A percentile compares a stretch with the other conserved stretches of the same genome.
Evolutionary conservation across 2,888 invertebrate genomes (phyloP).

Genomic region (Rhyacophila evoluta): DNA sequence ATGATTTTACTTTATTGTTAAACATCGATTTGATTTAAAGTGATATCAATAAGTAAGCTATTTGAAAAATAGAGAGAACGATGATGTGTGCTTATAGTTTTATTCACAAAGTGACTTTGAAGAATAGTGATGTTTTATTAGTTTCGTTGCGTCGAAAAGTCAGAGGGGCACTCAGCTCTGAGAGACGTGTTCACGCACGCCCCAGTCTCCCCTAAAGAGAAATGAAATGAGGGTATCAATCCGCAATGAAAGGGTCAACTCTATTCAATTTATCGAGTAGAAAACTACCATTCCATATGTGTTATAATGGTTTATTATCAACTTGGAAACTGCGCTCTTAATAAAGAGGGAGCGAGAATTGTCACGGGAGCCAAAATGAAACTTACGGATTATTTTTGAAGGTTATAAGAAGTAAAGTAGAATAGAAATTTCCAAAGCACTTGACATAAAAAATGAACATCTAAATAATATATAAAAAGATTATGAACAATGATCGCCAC

Average conservation of each 20-base stretch:
- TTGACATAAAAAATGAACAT: neutral
- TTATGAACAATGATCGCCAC: too few relatives aligned
- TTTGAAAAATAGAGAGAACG: too few relatives aligned
- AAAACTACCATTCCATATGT: conserved; percentile 65
- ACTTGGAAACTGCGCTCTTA: conserved; percentile 58
- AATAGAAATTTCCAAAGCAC: conserved; percentile 58
- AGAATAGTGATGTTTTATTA: neutral
- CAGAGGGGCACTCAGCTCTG: neutral
- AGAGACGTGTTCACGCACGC: neutral
- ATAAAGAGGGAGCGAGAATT: conserved; percentile 57
- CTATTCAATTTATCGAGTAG: conserved; percentile 64
- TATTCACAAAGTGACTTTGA: neutral
- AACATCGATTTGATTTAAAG: too few relatives aligned
- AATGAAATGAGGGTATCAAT: neutral
- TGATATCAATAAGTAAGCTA: too few relatives aligned
- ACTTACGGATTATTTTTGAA: conserved; percentile 1
- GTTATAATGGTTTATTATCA: conserved; percentile 68
- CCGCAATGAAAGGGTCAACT: conserved; percentile 54
- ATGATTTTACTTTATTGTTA: too few relatives aligned
- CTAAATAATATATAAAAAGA: neutral
- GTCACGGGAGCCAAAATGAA: conserved; percentile 44
- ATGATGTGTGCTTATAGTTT: too few relatives aligned
- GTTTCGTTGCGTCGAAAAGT: neutral
- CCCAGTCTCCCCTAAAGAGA: neutral
- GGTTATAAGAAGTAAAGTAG: neutral